phyloP scores from a whole-genome alignment of 2,113 vertebrate genomes.

The Edolisoma coerulescens region DNA sequence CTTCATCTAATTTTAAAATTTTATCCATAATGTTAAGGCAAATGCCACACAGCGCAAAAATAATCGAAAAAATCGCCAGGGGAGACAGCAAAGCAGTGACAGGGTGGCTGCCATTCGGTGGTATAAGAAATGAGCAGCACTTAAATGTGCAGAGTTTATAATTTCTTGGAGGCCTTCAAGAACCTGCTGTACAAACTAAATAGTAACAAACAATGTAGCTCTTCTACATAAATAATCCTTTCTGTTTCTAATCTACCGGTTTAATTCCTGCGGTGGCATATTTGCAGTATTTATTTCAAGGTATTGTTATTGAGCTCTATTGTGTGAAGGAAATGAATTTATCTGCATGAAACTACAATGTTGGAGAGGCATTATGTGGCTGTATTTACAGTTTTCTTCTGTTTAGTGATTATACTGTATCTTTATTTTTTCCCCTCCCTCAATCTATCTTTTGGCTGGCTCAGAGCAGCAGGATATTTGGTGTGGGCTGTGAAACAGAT shows the following conservation, averaged over 20 bases:
- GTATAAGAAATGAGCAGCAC: not conserved
- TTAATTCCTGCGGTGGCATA: not conserved
- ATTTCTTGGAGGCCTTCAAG: not conserved
- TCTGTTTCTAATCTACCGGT: not conserved
- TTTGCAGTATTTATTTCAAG: not conserved
- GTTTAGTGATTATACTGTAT: not conserved
- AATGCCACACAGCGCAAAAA: not conserved
- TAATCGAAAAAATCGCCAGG: not conserved
- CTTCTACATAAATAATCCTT: slow-evolving; percentile 31
- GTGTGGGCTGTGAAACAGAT: slow-evolving; percentile 6
- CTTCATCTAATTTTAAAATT: not conserved
- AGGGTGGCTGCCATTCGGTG: not conserved
- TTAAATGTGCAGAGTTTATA: not conserved
- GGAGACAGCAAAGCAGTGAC: not conserved
- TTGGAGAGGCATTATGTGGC: not conserved
- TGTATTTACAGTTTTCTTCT: slow-evolving; percentile 17
- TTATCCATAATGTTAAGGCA: not conserved
- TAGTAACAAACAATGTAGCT: not conserved
- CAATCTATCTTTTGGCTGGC: not conserved
- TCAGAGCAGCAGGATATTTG: not conserved
- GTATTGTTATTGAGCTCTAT: not conserved
- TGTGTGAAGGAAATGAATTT: not conserved
- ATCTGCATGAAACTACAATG: not conserved
- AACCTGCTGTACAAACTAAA: not conserved
- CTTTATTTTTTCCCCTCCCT: not conserved